phyloP scores from a whole-genome alignment of 1,140 invertebrate genomes.

The Apis florea region DNA sequence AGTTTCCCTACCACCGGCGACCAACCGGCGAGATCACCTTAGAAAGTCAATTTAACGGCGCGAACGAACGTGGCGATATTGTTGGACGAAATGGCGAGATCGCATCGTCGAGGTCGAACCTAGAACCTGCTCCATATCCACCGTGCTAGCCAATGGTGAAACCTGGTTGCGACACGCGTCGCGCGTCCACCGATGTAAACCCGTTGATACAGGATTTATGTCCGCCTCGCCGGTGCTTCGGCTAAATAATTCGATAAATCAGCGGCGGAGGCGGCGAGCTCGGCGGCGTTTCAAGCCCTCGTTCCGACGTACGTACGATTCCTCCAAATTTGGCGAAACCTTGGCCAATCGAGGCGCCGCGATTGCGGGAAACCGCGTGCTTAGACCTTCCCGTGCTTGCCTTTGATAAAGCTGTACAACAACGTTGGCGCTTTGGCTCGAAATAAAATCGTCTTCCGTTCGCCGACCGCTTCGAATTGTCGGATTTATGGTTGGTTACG shows the following conservation, averaged over 20 bases:
- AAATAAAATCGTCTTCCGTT: slow-evolving; percentile 40
- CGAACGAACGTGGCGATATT: slow-evolving; percentile 37
- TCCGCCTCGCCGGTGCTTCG: slow-evolving; percentile 35
- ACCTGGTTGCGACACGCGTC: slow-evolving; percentile 62
- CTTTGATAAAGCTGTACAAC: slow-evolving; percentile 36
- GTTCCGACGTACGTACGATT: slow-evolving; percentile 45
- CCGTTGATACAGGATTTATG: slow-evolving; percentile 64
- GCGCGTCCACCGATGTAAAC: slow-evolving; percentile 59
- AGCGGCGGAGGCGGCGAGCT: slow-evolving; percentile 39
- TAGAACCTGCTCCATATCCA: slow-evolving; percentile 59
- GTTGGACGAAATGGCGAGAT: slow-evolving; percentile 50
- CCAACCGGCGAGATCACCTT: slow-evolving; percentile 36
- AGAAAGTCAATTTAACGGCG: slow-evolving; percentile 61
- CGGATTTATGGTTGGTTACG: neutral
- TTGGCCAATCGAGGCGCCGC: slow-evolving; percentile 18
- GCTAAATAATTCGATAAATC: slow-evolving; percentile 63
- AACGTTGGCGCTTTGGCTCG: neutral
- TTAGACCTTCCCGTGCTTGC: neutral
- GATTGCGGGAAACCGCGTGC: neutral
- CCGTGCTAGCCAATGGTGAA: slow-evolving; percentile 25
- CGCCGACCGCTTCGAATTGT: slow-evolving; percentile 3
- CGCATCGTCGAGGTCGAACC: slow-evolving; percentile 19
- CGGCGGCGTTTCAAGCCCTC: slow-evolving; percentile 15
- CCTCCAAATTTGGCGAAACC: slow-evolving; percentile 59
- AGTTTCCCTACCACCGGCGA: slow-evolving; percentile 47